phyloP scores from a whole-genome alignment of 2,888 invertebrate species.

The Netelia virgata region DNA sequence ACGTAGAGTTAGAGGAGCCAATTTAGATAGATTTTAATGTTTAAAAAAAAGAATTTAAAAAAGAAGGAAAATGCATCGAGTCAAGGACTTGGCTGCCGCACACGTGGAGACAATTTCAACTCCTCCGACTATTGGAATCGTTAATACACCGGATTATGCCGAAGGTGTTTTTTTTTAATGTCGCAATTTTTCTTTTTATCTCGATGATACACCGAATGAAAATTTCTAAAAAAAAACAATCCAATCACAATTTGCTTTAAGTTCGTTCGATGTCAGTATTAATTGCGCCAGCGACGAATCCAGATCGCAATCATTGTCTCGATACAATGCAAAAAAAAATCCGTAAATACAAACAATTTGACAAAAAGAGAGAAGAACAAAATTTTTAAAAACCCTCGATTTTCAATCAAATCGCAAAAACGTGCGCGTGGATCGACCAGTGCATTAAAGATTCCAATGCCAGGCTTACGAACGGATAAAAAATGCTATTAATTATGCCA shows the following conservation, averaged over 20 bases:
- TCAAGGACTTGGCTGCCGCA: constrained; percentile 72
- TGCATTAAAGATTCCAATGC: constrained; percentile 76
- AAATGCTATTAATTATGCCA: constrained; percentile 73
- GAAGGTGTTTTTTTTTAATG: constrained; percentile 2
- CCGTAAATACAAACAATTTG: neutral
- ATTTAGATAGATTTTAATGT: constrained; percentile 62
- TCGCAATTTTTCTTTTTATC: constrained; percentile 16
- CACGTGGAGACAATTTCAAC: constrained; percentile 68
- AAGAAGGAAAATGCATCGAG: constrained; percentile 60
- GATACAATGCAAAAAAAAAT: neutral
- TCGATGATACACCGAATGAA: neutral
- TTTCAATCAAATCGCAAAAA: constrained; percentile 5
- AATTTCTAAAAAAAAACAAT: constrained; percentile 18
- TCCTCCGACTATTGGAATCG: constrained; percentile 73
- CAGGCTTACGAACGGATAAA: constrained; percentile 64
- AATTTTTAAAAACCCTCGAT: constrained; percentile 4
- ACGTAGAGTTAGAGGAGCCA: constrained; percentile 56
- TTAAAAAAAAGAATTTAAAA: constrained; percentile 9
- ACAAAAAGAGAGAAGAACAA: neutral
- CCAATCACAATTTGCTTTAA: constrained; percentile 14
- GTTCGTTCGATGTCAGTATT: constrained; percentile 59
- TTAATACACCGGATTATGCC: constrained; percentile 70
- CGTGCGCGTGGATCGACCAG: constrained; percentile 28
- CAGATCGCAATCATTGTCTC: neutral
- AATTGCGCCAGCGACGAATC: constrained; percentile 35